Base-by-base conservation (phyloP, 2,888 invertebrate species). In the Sipha maydis region DNA sequence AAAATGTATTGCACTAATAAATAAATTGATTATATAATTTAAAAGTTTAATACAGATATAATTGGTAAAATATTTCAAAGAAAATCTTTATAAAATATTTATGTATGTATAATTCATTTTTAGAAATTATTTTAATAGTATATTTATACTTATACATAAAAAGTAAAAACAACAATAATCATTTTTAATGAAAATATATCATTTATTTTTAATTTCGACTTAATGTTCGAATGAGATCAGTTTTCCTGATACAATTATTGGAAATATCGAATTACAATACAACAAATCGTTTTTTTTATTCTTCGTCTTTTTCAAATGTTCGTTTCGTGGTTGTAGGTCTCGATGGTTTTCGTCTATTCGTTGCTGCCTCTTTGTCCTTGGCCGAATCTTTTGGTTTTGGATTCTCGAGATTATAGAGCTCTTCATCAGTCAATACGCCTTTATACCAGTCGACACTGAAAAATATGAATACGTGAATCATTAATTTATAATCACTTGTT, bases 371-470 rank as follows among this genome's bases (percentile, higher is more conserved):
- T n/a, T 28, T 77, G 82, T 77, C 90, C 92, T 92, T 69, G 91
- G 90, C 75, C 92, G 92, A 91, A 93, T 93, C 90, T 93, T 92
- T 90, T 28, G 94, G 93, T 71, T 96, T 95, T 3, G 97, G 96
- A 92, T 96, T 94, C 92, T 97, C 97, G 90, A 97, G 92, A 73
- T 95, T 96, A 0, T 95, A 95, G 89, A 97, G 92, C 91, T 97
- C 95, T 73, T 95, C 95, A 90, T 96, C 97, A 17, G 96, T 96
- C 91, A 97, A 92, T 90, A 95, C 95, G 75, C 94, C 97, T 92
- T 97, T 96, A 93, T 97, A 97, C 97, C 97, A 97, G 91, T 97
- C 97, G 90, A 95, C 95, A 92, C 97, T 97, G 92, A n/a, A 93
- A 92, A 82, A 14, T 41, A 31, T 38, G 34, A 48, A 34, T 38